Evolutionary conservation across 1,140 invertebrate genomes (phyloP).

Genomic region (Drosophila cardini): DNA sequence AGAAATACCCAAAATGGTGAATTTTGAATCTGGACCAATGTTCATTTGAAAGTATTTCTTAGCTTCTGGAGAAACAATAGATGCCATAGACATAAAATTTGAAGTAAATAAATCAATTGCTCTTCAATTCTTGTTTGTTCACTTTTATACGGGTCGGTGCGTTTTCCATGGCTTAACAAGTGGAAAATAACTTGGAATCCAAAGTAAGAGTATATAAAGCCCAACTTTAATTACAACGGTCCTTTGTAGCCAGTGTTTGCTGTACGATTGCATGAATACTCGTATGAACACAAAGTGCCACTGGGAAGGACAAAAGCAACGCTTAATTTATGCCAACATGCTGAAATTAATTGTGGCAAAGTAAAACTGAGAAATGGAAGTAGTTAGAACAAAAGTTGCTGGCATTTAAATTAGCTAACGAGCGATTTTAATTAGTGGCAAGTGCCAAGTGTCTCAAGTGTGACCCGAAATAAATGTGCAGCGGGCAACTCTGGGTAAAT

Average conservation of each 20-base stretch:
- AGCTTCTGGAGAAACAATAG: no score
- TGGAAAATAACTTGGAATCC: no score
- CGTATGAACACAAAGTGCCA: slow-evolving; percentile 3
- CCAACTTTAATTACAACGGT: no score
- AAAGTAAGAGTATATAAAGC: no score
- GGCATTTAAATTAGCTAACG: slow-evolving; percentile 71
- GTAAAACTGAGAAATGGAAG: slow-evolving; percentile 45
- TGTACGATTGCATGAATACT: not conserved
- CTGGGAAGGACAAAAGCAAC: slow-evolving; percentile 36
- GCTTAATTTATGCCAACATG: slow-evolving; percentile 67
- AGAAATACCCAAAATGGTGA: not conserved
- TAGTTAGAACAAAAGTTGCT: slow-evolving; percentile 31
- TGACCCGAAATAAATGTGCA: slow-evolving; percentile 48
- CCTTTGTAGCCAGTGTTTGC: no score
- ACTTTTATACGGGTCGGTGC: no score
- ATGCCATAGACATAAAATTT: no score
- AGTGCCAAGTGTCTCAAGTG: slow-evolving; percentile 59
- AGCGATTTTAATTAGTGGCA: slow-evolving; percentile 78
- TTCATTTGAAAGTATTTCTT: no score
- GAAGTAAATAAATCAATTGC: no score
- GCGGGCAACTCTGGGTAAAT: not conserved
- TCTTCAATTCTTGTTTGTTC: no score
- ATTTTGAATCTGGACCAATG: no score
- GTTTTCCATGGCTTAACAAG: no score
- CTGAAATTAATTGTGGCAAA: slow-evolving; percentile 55